Base-by-base conservation (phyloP, 2,113 vertebrate species). In the Pangasianodon hypophthalmus region DNA sequence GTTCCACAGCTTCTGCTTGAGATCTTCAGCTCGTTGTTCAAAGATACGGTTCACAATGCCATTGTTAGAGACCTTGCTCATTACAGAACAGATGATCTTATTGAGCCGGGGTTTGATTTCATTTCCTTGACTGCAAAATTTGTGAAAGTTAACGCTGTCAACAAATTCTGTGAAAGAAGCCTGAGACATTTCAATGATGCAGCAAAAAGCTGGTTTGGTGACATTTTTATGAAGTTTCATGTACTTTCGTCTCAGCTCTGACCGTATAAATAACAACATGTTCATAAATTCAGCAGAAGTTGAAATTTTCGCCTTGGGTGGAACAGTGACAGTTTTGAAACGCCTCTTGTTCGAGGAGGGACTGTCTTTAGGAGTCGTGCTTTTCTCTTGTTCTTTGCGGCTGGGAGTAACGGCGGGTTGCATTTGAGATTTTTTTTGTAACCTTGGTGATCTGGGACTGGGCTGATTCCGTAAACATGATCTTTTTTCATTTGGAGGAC, bases 151-250 rank as follows among this genome's bases (percentile, higher is more conserved):
- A 86, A 98, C 95, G 24, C 95, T 94, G 50, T 97, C 97, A 90
- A 99, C 96, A 91, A 98, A 95, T 48, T 97, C 97, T 29, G 96
- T 95, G 92, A 98, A 98, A 88, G 96, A 98, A 79, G 96, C 94
- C 86, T 96, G 95, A 89, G 97, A 97, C 90, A 97, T 97, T 60
- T 98, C 97, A 94, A 99, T 96, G 91, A 99, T 96, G 52, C 97
- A 97, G 90, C 96, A 96, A 94, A 99, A 99, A 48, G 96, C 97
- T 90, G 96, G 96, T 90, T 96, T 95, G 86, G 98, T 96, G 93
- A 99, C 98, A 11, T 94, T 97, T 75, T 98, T 96, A 91, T 98
- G 98, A 92, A 99, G 98, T 92, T 99, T 99, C 98, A 99, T 99
- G 19, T 99, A 99, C 93, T 96, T 99, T 92, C 96, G 98, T 52